phyloP scores from a whole-genome alignment of 2,797 vertebrate species.

The Varecia variegata region DNA sequence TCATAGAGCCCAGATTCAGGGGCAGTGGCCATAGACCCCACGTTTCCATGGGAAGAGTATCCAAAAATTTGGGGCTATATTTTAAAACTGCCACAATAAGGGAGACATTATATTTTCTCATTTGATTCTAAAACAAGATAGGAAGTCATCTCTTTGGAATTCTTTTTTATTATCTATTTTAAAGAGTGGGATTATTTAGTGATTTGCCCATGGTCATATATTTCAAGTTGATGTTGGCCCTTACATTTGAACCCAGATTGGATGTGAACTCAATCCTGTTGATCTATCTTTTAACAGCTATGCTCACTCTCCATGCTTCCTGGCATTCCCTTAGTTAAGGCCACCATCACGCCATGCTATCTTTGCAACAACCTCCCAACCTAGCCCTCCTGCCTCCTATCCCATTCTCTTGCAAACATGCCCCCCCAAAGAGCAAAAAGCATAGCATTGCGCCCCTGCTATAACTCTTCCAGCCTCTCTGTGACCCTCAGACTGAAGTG shows the following conservation, averaged over 20 bases:
- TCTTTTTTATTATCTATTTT: neutral
- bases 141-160: neutral
- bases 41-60: neutral
- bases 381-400: neutral
- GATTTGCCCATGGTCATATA: neutral
- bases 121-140: neutral
- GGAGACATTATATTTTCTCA: neutral
- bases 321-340: neutral
- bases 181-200: neutral
- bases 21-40: too few relatives aligned
- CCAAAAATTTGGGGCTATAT: neutral
- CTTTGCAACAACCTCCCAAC: neutral
- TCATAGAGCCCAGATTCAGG: neutral
- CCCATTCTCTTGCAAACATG: neutral
- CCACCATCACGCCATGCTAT: neutral
- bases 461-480: neutral
- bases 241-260: neutral
- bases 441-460: neutral
- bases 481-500: neutral
- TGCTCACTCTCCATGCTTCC: neutral
- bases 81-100: neutral
- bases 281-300: neutral
- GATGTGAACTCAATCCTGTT: neutral
- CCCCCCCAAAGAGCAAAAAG: neutral
- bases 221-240: neutral